Evolutionary conservation across 2,888 invertebrate species (phyloP), one percentile per base, ranked within the genome.

Genomic region (Hartigia nigra): DNA sequence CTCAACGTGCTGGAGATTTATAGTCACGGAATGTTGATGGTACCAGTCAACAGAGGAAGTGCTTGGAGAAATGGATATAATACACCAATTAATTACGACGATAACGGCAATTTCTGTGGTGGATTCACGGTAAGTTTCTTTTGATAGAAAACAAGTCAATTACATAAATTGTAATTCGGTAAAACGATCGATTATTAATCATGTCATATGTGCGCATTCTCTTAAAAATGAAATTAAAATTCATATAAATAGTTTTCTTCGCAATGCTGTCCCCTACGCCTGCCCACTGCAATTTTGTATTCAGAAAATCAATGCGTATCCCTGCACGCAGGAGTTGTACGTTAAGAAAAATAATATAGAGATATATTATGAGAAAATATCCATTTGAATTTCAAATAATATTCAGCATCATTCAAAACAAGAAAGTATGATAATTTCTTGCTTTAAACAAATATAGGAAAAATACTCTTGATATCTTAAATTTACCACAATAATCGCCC

Each of bases 81-180:
- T 4, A 93, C 93, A 0, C 92, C 93, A 0, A 80, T 77, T 1
- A 93, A 94, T 87, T 94, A 92, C 84, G 90, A 93, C 77, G 94
- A 94, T 84, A 93, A 92, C 84, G 92, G 87, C 35, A 88, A 92
- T 39, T 93, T 89, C 84, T 95, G 94, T 85, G 94, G 94, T 3
- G 94, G 94, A 69, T 90, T 88, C 69, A 74, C 76, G 36, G 92
- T 93, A 87, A 86, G 90, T 88, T 79, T 69, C 74, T 37, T 32
- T 31, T n/a, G 35, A 77, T 31, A 55, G 31, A 69, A 23, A 55
- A 9, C 23, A 23, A 55, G 23, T 23, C 55, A 55, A 3, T 23
- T 55, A 23, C 9, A 55, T 55, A 5, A 23, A 23, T 55, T 55
- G 5, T 74, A 39, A 12, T n/a, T n/a, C n/a, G n/a, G n/a, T n/a